These are phyloP conservation scores for Drosophila neocordata DNA, from an alignment of 1,140 invertebrate genomes.

Conservation along the genomic window DNA sequence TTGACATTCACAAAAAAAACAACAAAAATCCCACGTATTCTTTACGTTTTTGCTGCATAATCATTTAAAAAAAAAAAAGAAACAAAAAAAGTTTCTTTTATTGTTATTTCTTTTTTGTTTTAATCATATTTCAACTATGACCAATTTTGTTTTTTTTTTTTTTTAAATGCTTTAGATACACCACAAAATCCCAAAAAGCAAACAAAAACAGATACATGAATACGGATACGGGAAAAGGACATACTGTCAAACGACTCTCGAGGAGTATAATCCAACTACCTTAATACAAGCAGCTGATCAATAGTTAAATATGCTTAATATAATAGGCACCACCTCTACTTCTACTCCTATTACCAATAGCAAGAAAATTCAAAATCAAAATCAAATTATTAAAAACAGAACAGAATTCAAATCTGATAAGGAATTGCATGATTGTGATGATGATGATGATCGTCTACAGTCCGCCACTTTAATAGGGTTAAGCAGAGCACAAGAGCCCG, in stretches of 20 bases:
- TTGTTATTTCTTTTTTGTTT: not conserved
- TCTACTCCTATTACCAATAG: no score
- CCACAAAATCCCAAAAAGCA: conserved; percentile 11
- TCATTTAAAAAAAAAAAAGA: not conserved
- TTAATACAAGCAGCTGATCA: conserved; percentile 37
- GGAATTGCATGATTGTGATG: not conserved
- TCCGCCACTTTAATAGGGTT: not conserved
- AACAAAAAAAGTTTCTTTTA: not conserved
- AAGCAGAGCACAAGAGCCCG: no score
- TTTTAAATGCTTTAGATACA: conserved; percentile 37
- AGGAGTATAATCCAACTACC: conserved; percentile 35
- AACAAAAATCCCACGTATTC: conserved; percentile 12
- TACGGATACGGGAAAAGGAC: conserved; percentile 38
- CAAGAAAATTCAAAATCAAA: no score
- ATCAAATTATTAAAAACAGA: not conserved
- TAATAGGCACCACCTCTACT: conserved; percentile 1
- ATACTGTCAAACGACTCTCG: conserved; percentile 34
- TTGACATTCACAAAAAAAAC: not conserved
- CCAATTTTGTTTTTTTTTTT: not conserved
- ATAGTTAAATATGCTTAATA: conserved; percentile 52
- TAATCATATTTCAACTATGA: not conserved
- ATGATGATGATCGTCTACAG: not conserved
- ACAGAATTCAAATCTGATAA: conserved; percentile 1
- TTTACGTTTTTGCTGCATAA: conserved; percentile 8
- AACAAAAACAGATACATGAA: conserved; percentile 43